A percentile compares a stretch with the other conserved stretches of the same genome.
These are phyloP conservation scores for Tenualosa ilisha DNA, from an alignment of 2,797 vertebrate genomes.

Conservation along the genomic window DNA sequence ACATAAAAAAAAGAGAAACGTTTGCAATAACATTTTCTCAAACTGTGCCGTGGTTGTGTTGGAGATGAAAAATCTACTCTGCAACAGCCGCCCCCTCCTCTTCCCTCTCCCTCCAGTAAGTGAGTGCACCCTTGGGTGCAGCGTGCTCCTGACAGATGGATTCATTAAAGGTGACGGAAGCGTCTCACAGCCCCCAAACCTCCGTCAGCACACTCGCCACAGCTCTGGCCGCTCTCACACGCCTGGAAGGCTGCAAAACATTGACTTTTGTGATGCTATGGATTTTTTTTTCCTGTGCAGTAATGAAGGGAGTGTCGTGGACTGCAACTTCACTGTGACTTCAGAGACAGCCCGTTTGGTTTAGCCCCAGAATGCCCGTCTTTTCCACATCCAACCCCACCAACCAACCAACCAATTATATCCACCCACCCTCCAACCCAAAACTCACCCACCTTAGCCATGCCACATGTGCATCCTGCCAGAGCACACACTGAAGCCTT, in stretches of 20 bases:
- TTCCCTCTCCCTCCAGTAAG: not conserved
- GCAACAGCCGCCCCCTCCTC: not conserved
- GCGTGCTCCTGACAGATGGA: not conserved
- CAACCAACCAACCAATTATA: not conserved
- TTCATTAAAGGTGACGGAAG: slow-evolving; percentile 18
- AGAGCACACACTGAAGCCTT: slow-evolving; percentile 26
- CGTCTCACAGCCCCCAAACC: not conserved
- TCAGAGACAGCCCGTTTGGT: slow-evolving; percentile 38
- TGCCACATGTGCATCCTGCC: not conserved
- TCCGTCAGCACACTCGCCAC: not conserved
- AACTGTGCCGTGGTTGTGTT: not conserved
- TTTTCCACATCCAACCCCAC: not conserved
- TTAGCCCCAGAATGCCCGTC: slow-evolving; percentile 40
- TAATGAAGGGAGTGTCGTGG: slow-evolving; percentile 43
- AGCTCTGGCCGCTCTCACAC: not conserved
- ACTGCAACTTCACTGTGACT: slow-evolving; percentile 40
- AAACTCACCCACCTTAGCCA: not conserved
- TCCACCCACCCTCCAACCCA: not conserved
- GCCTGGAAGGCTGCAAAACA: not conserved
- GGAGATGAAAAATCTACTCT: slow-evolving; percentile 15
- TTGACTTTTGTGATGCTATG: slow-evolving; percentile 15
- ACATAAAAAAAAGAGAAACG: not conserved
- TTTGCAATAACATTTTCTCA: slow-evolving; percentile 17
- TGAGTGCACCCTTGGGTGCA: slow-evolving; percentile 21
- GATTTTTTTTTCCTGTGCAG: not conserved